Evolutionary conservation across 2,113 vertebrate species (phyloP), one percentile per base, ranked within the genome.

Genomic region (Rostratula benghalensis): DNA sequence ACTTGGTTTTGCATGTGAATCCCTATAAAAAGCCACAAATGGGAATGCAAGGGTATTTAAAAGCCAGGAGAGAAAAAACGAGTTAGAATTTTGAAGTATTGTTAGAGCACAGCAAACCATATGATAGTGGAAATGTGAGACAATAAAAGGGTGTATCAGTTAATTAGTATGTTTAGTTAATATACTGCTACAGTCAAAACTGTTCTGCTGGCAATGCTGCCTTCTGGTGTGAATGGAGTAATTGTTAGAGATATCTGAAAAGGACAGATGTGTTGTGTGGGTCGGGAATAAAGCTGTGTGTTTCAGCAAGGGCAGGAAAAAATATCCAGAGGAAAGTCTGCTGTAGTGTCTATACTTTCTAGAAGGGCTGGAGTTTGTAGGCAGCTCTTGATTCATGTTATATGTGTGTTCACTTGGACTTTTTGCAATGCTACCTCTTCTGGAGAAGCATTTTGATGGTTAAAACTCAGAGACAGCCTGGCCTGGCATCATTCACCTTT

Each of bases 91-190:
- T 56, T 57, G 21, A 64, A 64, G 65, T 78, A 59, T 68, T 81
- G 91, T 84, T 87, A 68, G n/a, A 94, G 80, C 75, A 82, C 53
- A 91, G 92, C 68, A 71, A 53, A 59, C 80, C 20, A 4, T 41
- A 11, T 13, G 18, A 56, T 37, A 69, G 65, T 45, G 21, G 82
- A 76, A 87, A 77, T 39, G 71, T 73, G 67, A 82, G 63, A 67
- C 77, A 89, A 69, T 89, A 82, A 93, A 94, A 78, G 53, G 59
- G 23, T 48, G 28, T 50, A 75, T 89, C 70, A 61, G 83, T 87
- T 93, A 92, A 89, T 92, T 60, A 59, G 46, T 76, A 50, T 50
- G 14, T 93, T 92, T 89, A 48, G 80, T 95, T 93, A 91, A 91
- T 89, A 23, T 27, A 79, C 45, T 84, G 74, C 61, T 65, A 3